These are phyloP conservation scores for Odontamblyopus lacepedii DNA, from an alignment of 2,797 vertebrate genomes.

Conservation along the genomic window DNA sequence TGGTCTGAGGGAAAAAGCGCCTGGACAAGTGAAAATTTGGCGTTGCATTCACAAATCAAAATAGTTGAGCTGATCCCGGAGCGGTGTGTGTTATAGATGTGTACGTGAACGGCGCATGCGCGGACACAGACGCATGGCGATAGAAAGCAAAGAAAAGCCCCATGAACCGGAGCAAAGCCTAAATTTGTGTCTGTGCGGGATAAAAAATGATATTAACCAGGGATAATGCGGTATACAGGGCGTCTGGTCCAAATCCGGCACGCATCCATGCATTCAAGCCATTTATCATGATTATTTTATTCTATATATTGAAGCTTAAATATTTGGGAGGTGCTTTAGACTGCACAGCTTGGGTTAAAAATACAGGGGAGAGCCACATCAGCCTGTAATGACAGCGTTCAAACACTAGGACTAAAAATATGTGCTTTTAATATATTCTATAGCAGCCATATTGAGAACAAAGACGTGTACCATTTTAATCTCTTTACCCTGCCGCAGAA, in stretches of 20 bases:
- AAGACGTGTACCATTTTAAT: not conserved
- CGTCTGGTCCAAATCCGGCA: not conserved
- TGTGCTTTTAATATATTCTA: conserved; percentile 8
- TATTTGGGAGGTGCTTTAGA: conserved; percentile 9
- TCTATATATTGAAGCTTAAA: not conserved
- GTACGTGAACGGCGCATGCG: conserved; percentile 46
- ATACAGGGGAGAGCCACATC: conserved; percentile 20
- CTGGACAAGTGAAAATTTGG: not conserved
- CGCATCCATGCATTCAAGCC: not conserved
- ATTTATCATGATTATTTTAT: not conserved
- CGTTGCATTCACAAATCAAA: conserved; percentile 32
- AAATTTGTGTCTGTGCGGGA: not conserved
- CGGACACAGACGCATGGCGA: conserved; percentile 31
- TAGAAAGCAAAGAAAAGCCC: conserved; percentile 16
- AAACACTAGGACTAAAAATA: conserved; percentile 27
- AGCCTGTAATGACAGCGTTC: conserved; percentile 26
- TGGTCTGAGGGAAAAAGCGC: not conserved
- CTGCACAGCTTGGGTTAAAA: conserved; percentile 21
- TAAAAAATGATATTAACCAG: not conserved
- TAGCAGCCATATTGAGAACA: conserved; percentile 14
- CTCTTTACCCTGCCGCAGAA: not conserved
- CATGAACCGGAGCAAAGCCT: not conserved
- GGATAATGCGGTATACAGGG: no score
- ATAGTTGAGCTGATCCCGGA: conserved; percentile 35
- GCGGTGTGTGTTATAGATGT: conserved; percentile 9